Evolutionary conservation across 2,113 vertebrate genomes (phyloP).

Genomic region (Eptesicus fuscus): DNA sequence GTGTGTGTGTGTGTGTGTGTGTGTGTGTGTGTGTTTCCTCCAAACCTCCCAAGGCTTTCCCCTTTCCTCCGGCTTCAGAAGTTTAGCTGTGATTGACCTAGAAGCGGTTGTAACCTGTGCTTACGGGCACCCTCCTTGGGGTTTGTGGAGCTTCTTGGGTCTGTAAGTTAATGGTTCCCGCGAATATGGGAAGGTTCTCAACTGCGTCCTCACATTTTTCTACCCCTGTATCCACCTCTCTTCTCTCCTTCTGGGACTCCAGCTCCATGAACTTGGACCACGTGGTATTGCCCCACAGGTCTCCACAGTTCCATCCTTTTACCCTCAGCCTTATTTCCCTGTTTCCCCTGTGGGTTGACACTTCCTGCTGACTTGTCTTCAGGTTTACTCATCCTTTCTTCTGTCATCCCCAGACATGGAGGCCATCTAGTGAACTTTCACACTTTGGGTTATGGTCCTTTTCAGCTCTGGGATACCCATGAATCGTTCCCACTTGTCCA

Average conservation of each 20-base stretch:
- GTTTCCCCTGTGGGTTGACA: not conserved
- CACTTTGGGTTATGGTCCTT: not conserved
- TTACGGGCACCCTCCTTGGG: not conserved
- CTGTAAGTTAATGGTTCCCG: not conserved
- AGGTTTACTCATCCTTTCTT: not conserved
- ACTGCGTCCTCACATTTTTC: not conserved
- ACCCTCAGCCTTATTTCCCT: not conserved
- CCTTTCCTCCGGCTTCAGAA: not conserved
- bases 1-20: no score
- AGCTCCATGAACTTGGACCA: accelerated
- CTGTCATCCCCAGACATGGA: not conserved
- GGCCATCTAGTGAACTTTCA: not conserved
- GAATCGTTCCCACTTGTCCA: not conserved
- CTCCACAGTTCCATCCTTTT: not conserved
- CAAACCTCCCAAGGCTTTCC: not conserved
- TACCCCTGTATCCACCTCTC: not conserved
- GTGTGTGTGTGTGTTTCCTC: no score
- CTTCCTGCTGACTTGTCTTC: not conserved
- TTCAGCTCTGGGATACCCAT: not conserved
- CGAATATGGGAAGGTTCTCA: not conserved
- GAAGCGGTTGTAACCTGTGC: not conserved
- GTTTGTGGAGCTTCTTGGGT: not conserved
- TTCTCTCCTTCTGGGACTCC: not conserved
- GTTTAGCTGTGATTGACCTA: not conserved
- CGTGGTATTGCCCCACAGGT: accelerated